Percentiles rank a stretch among this genome's conserved stretches.
These are phyloP conservation scores for Eristalinus aeneus DNA, from an alignment of 2,888 invertebrate genomes.

Conservation along the genomic window DNA sequence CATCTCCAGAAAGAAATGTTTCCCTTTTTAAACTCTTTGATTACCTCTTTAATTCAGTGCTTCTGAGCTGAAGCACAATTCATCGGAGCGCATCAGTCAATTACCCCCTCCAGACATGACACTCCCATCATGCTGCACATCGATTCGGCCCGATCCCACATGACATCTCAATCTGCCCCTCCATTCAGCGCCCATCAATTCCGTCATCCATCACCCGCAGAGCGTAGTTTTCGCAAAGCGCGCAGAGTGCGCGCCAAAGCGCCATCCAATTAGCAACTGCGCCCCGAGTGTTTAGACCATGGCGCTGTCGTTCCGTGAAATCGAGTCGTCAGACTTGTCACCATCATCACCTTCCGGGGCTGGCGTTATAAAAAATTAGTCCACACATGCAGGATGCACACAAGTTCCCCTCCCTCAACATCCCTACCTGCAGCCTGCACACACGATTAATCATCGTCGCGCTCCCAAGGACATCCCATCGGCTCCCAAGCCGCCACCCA, in stretches of 20 bases:
- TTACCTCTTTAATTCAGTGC: no score
- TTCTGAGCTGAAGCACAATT: no score
- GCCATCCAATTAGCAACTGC: conserved; percentile 22
- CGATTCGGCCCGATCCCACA: neutral
- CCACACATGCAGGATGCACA: neutral
- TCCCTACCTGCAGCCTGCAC: neutral
- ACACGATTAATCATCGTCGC: conserved; percentile 25
- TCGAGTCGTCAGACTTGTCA: conserved; percentile 18
- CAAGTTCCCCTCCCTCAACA: neutral
- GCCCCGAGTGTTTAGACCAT: conserved; percentile 5
- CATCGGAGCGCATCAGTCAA: neutral
- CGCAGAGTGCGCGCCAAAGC: neutral
- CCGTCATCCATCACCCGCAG: neutral
- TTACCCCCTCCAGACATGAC: neutral
- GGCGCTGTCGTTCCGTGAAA: conserved; percentile 15
- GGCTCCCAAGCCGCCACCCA: neutral
- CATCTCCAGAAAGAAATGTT: no score
- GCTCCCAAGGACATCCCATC: neutral
- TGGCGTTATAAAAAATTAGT: neutral
- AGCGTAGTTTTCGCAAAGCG: neutral
- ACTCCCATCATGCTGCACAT: neutral
- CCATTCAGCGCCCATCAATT: neutral
- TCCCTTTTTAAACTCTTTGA: no score
- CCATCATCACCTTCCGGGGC: conserved; percentile 3
- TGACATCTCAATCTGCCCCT: neutral